Percentiles rank a stretch among this genome's conserved stretches.
phyloP scores from a whole-genome alignment of 2,113 vertebrate genomes.

The Electrona antarctica region DNA sequence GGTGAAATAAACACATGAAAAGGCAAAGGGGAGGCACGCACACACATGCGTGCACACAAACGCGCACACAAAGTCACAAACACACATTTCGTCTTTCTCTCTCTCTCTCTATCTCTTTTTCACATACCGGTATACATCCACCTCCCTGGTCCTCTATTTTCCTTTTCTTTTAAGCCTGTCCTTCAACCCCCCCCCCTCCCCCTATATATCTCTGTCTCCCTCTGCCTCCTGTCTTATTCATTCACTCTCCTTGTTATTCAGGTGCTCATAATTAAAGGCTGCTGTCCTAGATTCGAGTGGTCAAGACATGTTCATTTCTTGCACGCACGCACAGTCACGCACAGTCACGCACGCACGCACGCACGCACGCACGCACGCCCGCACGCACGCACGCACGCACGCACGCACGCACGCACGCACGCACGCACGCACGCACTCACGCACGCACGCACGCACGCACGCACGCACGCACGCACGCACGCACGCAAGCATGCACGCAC shows the following conservation, averaged over 20 bases:
- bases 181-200: slow-evolving; percentile 36
- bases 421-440: no score
- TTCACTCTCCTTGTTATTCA: slow-evolving; percentile 32
- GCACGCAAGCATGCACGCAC: not conserved
- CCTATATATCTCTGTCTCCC: slow-evolving; percentile 11
- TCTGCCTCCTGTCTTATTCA: no score
- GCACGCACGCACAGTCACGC: no score
- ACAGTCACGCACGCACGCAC: no score
- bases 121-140: no score
- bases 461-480: not conserved
- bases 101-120: slow-evolving; percentile 32
- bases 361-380: no score
- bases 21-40: slow-evolving; percentile 37
- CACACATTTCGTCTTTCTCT: slow-evolving; percentile 43
- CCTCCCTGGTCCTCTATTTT: no score
- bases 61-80: slow-evolving; percentile 31
- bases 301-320: slow-evolving; percentile 20
- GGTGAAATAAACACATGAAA: slow-evolving; percentile 59
- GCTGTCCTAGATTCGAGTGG: slow-evolving; percentile 60
- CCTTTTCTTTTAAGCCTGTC: not conserved
- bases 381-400: no score
- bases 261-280: slow-evolving; percentile 53
- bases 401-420: no score
- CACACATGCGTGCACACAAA: slow-evolving; percentile 13
- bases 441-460: slow-evolving; percentile 41